Conservation (phyloP, 2,113 vertebrate species). For the Muntiacus reevesi region DNA sequence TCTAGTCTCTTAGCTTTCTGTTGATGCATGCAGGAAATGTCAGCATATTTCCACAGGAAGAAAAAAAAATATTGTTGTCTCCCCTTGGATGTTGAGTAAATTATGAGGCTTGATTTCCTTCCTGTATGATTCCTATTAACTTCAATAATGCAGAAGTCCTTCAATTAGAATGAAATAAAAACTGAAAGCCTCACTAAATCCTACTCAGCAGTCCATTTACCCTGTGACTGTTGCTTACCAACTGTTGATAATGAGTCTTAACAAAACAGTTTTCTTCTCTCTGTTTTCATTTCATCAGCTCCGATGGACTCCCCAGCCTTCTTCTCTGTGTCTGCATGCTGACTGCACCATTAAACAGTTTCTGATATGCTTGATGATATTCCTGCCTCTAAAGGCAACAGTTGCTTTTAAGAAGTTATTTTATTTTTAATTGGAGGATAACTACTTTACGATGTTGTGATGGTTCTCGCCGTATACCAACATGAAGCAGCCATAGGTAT, state of each 20-base stretch:
- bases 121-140: neutral
- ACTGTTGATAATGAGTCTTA: neutral
- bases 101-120: neutral
- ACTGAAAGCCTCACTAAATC: neutral
- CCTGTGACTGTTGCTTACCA: neutral
- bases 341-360: fast-evolving
- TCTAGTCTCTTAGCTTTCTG: neutral
- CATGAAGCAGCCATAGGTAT: neutral
- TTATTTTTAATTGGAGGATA: neutral
- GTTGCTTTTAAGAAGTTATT: neutral
- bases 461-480: neutral
- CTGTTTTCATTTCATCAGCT: neutral
- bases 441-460: neutral
- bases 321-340: neutral
- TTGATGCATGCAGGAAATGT: neutral
- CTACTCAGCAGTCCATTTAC: neutral
- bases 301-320: neutral
- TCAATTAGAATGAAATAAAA: neutral
- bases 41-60: neutral
- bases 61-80: too few species aligned
- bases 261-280: neutral
- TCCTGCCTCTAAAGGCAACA: fast-evolving
- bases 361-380: neutral
- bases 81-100: neutral
- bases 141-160: neutral